Evolutionary conservation across 2,797 vertebrate genomes (phyloP), one percentile per base, ranked within the genome.

Genomic region (Holocentrus rufus): DNA sequence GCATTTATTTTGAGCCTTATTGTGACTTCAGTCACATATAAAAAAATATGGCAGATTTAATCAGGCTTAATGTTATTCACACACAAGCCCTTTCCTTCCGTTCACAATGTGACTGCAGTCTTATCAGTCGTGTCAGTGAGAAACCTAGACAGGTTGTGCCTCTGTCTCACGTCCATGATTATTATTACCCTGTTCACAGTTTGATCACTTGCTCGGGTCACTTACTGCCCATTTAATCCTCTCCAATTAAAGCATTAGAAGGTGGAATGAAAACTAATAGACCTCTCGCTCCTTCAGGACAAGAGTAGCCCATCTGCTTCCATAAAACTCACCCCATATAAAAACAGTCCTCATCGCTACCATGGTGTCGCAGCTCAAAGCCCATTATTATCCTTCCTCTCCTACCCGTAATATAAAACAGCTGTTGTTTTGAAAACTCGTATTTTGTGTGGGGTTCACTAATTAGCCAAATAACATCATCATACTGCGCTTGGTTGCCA

Each of bases 251-350:
- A 88, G 74, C 84, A 80, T 81, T 87, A 86, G 61, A 73, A 80
- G 59, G 57, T 80, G 83, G 76, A 84, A 88, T 87, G 79, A 87
- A 90, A 89, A 76, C 80, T 76, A 89, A 89, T 86, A 85, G 86
- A 78, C 86, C 84, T 68, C 63, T 77, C 79, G 72, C 68, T 83
- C 85, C 85, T 85, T 62, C 74, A 85, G 72, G 80, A 85, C 76
- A 76, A 64, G 75, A 76, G 60, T 52, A 55, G 70, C 77, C 86
- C 84, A 85, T 89, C 88, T 90, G 91, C 71, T 31, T 89, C 79
- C 79, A 85, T 88, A 74, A 90, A 91, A 87, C 54, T 44, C 68
- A 34, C 9, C 46, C 42, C 63, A 68, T 80, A 79, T 78, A 85
- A 86, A 86, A 84, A 54, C 58, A 79, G 7, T 44, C 73, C 59